Conservation (phyloP, 2,797 vertebrate species). For the Aselliscus stoliczkanus region DNA sequence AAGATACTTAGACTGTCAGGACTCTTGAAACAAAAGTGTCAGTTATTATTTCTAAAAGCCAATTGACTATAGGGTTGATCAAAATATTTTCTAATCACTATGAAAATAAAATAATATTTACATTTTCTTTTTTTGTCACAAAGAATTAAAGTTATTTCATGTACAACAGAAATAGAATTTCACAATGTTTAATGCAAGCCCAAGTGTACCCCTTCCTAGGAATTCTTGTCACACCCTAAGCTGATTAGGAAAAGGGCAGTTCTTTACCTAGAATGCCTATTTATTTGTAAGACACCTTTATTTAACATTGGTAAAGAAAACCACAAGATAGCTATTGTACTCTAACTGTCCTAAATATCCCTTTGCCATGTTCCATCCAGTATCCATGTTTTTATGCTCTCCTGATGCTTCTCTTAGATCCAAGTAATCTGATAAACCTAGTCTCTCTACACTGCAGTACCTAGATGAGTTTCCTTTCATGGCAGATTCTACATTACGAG, state of each 20-base stretch:
- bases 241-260: background rate
- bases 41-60: constrained; percentile 10
- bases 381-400: background rate
- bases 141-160: background rate
- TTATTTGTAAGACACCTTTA: background rate
- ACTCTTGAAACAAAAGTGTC: background rate
- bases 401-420: background rate
- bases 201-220: background rate
- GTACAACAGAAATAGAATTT: background rate
- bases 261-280: background rate
- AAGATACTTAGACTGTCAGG: background rate
- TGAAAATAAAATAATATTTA: background rate
- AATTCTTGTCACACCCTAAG: background rate
- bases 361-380: background rate
- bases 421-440: background rate
- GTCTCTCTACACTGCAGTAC: background rate
- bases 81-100: background rate
- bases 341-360: background rate
- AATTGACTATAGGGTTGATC: background rate
- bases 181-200: background rate
- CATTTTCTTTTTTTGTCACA: background rate
- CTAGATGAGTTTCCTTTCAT: background rate
- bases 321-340: background rate
- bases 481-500: background rate
- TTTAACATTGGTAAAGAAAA: background rate